Conservation (phyloP, 2,113 vertebrate species). For the Probosciger aterrimus region DNA sequence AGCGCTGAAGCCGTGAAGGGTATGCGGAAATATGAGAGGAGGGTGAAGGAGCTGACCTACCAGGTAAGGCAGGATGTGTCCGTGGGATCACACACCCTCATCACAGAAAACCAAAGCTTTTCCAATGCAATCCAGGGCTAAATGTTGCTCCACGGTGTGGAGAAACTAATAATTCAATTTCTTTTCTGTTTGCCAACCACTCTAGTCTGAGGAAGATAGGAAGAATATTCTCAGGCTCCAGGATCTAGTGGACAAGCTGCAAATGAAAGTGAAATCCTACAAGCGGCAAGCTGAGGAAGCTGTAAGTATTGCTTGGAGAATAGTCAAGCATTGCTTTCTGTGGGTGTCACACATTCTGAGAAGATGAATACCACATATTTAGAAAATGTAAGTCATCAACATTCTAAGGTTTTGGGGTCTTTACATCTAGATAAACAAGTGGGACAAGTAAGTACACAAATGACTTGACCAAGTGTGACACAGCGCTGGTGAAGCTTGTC, state of each 20-base stretch:
- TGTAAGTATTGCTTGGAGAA: background rate
- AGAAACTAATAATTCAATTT: background rate
- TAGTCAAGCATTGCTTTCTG: background rate
- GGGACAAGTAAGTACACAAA: background rate
- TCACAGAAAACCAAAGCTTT: background rate
- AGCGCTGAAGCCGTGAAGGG: constrained; percentile 74
- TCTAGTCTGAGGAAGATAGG: constrained; percentile 84
- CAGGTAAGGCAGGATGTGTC: constrained; percentile 61
- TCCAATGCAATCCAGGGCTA: background rate
- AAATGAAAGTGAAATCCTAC: constrained; percentile 19
- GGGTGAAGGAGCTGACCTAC: constrained; percentile 82
- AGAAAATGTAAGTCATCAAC: background rate
- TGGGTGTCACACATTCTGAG: background rate
- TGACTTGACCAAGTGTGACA: background rate
- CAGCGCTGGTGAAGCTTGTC: background rate
- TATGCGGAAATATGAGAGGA: constrained; percentile 82
- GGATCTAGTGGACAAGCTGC: constrained; percentile 25
- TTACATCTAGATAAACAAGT: background rate
- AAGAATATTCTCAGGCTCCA: background rate
- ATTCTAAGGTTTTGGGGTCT: background rate
- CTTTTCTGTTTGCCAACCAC: background rate
- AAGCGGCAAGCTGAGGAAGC: constrained; percentile 18
- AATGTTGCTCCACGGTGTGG: background rate
- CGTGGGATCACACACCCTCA: background rate
- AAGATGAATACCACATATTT: background rate